These are phyloP conservation scores for Dolichopus griseipennis DNA, from an alignment of 2,888 invertebrate genomes.

Conservation along the genomic window DNA sequence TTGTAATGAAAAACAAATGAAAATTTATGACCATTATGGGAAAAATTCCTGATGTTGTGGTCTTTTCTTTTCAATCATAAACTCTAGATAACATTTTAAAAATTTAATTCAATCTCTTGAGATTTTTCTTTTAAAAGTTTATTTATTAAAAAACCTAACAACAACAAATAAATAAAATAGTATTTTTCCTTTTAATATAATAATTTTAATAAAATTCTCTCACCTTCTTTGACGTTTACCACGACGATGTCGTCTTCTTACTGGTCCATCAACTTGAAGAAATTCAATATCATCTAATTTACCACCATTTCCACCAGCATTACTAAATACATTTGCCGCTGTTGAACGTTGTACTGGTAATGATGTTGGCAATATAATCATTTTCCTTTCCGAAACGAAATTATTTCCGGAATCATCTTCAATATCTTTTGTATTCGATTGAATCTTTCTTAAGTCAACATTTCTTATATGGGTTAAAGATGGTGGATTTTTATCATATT, in stretches of 20 bases:
- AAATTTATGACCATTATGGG: neutral
- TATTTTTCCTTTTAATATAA: too few relatives aligned
- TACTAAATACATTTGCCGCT: conserved; percentile 41
- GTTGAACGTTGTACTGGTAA: conserved; percentile 39
- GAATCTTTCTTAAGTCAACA: conserved; percentile 41
- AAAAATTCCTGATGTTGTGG: neutral
- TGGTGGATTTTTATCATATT: conserved; percentile 33
- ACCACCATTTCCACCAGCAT: conserved; percentile 43
- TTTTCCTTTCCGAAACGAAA: conserved; percentile 38
- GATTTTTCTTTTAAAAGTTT: too few relatives aligned
- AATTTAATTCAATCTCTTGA: too few relatives aligned
- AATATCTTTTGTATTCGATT: conserved; percentile 44
- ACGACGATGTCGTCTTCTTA: conserved; percentile 36
- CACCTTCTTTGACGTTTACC: conserved; percentile 39
- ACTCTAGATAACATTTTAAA: too few relatives aligned
- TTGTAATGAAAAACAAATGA: too few relatives aligned
- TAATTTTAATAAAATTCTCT: conserved; percentile 14
- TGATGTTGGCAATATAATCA: conserved; percentile 38
- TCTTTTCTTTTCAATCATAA: too few relatives aligned
- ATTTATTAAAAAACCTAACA: too few relatives aligned
- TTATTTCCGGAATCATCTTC: conserved; percentile 42
- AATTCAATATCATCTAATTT: conserved; percentile 41
- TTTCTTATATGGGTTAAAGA: conserved; percentile 29
- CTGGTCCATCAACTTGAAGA: conserved; percentile 35
- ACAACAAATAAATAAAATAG: too few relatives aligned